Base-by-base conservation (phyloP, 2,888 invertebrate species). In the Campaea margaritaria region DNA sequence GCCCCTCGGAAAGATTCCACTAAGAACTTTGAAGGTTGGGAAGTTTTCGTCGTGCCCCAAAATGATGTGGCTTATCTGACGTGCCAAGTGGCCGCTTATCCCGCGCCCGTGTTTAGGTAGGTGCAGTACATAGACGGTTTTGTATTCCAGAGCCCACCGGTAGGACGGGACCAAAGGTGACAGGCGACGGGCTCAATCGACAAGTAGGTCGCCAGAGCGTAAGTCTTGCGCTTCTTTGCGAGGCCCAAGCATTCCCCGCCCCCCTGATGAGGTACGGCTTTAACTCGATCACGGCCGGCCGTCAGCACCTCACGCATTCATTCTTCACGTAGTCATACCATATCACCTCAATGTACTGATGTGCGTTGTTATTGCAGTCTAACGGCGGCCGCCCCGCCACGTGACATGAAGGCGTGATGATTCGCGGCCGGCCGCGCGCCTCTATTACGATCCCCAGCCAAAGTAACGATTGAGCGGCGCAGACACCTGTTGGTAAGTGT, bases 231-330 rank as follows among this genome's bases (percentile, higher is more conserved):
- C 94, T 95, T 73, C 93, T 96, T 74, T 96, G 96, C 84, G 95
- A 96, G 75, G 95, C 96, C 67, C 96, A 97, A 93, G 95, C 95
- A 54, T 96, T 94, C 85, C 96, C 96, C 67, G 94, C 95, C 78
- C 96, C 96, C 65, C 86, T 93, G 49, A 96, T 95, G 93, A 96
- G 96, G 96, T 96, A 95, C 90, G 82, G 74, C 73, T 72, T 71
- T 65, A 65, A 58, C 58, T 63, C 63, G 53, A 53, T 73, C 65
- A 70, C 76, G 85, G 86, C 79, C 83, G 88, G 86, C 87, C 85
- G 87, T 69, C 75, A 78, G 81, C 82, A 81, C 82, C 81, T 86
- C 90, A 88, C 92, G 91, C 92, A 83, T 86, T 91, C 92, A 92
- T 89, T 77, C 74, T 81, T 89, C 91, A 89, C 89, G 84, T 88